Evolutionary conservation across 2,113 vertebrate genomes (phyloP), one percentile per base, ranked within the genome.

Genomic region (Arenaria interpres): DNA sequence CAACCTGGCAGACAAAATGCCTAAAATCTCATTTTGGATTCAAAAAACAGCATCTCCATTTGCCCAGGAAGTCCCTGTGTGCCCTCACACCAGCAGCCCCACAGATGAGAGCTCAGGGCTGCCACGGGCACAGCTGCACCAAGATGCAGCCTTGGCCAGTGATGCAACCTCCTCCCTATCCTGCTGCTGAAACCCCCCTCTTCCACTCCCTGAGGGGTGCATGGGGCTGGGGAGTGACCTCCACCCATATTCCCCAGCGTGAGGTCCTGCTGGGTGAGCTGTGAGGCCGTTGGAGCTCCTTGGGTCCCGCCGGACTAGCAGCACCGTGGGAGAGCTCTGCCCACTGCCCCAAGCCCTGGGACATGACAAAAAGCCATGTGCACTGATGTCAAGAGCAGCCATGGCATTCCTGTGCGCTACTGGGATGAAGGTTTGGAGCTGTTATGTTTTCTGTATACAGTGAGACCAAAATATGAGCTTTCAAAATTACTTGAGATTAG

Each of bases 171-270:
- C 27, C 19, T 53, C 39, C 43, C 30, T 0, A 0, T 12, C 56
- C 39, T 0, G 0, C 45, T 24, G 11, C 51, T 35, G 25, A 35
- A 80, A 21, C 12, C 83, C 18, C 25, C 19, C 39, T 77, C 32
- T 77, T 23, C 30, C 12, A 0, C 7, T 48, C 73, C 80, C 39
- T 2, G 14, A 67, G 32, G 24, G 27, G 14, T 10, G 13, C 3
- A 2, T 19, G 27, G 51, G 19, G 28, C 37, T 12, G 7, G 33
- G 12, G 30, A 48, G 30, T 1, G 7, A 62, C 33, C 21, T 76
- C 32, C 46, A 50, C 15, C 17, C 3, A 0, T 51, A 20, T 64
- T 89, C 6, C 27, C 22, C 2, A 1, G 30, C 0, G 0, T 32
- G 13, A 67, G 23, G 39, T 90, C 60, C 41, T 5, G 3, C 50